Base-by-base conservation (phyloP, 2,113 vertebrate genomes). In the Nansenia antarctica region DNA sequence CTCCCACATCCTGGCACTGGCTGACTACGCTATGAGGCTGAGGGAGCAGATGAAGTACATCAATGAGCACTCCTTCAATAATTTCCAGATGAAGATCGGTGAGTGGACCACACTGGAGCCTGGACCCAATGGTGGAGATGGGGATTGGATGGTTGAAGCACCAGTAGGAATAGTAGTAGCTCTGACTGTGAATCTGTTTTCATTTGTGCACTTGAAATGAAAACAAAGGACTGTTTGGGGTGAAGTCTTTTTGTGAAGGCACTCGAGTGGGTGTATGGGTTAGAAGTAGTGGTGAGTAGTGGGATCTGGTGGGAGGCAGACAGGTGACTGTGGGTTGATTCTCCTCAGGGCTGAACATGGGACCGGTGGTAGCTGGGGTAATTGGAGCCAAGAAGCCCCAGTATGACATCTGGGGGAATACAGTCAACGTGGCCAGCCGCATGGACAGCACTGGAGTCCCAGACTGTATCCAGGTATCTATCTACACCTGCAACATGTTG, bases 1-100 rank as follows among this genome's bases (percentile, higher is more conserved):
- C 20, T 94, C 95, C 2, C 95, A 97, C 86, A 92, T 97, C 79
- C 91, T 94, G 1, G 96, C 96, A 0, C 84, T 97, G 9, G 95
- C 96, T 0, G 95, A 97, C 88, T 98, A 95, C 1, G 94, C 96
- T 80, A 98, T 96, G 94, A 88, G 94, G 64, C 94, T 97, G 2
- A 91, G 96, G 82, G 95, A 97, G 81, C 95, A 97, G 89, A 97
- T 98, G 96, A 95, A 95, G 77, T 93, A 97, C 86, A 97, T 96
- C 83, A 97, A 98, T 0, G 96, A 98, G 81, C 96, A 97, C 84
- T 98, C 95, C 73, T 98, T 97, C 91, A 97, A 98, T 88, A 97
- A 97, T 74, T 96, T 98, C 91, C 95, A 96, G 90, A 96, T 98
- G 96, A 97, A 98, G 89, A 97, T 97, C 15, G 96, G 96, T 95